Evolutionary conservation across 2,888 invertebrate genomes (phyloP), one percentile per base, ranked within the genome.

Genomic region (Masnerella sp.): DNA sequence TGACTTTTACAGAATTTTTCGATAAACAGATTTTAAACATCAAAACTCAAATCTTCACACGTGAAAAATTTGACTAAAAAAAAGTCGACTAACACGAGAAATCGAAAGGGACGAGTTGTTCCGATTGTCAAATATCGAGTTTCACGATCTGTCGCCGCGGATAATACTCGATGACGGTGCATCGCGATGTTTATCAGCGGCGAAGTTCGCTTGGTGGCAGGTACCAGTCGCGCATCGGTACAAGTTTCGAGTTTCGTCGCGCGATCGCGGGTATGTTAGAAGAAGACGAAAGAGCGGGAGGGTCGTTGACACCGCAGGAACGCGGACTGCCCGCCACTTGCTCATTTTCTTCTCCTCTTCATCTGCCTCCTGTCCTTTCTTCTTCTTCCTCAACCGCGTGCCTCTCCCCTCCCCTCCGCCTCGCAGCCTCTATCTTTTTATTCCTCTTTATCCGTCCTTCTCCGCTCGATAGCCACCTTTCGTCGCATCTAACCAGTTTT

Each of bases 221-320:
- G 71, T 71, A 49, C 59, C 71, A 71, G 51, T 71, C 38, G 71
- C 47, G 28, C 36, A 58, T 62, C 28, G 49, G 40, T 36, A 51
- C 70, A 43, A 58, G 58, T 71, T 51, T 73, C 62, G 40, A 64
- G 58, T 68, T 52, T 49, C 61, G 68, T 65, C 64, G 71, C 54
- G 54, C 71, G 59, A 68, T 64, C 52, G 70, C 43, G 30, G 58
- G 28, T 43, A 11, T 40, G 54, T 36, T 20, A 42, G 49, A 61
- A 62, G 65, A 43, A 62, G 64, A 65, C 51, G 68, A 61, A 67
- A 49, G 40, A 71, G 40, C 43, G 40, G 12, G 74, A 74, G 83
- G 84, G 83, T 84, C 85, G 80, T 82, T 81, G 85, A 85, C 85
- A 84, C 80, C 78, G 69, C 67, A 78, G 82, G 82, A 82, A 83